These are phyloP conservation scores for Caenorhabditis latens DNA, from an alignment of 1,140 invertebrate genomes.

Conservation along the genomic window DNA sequence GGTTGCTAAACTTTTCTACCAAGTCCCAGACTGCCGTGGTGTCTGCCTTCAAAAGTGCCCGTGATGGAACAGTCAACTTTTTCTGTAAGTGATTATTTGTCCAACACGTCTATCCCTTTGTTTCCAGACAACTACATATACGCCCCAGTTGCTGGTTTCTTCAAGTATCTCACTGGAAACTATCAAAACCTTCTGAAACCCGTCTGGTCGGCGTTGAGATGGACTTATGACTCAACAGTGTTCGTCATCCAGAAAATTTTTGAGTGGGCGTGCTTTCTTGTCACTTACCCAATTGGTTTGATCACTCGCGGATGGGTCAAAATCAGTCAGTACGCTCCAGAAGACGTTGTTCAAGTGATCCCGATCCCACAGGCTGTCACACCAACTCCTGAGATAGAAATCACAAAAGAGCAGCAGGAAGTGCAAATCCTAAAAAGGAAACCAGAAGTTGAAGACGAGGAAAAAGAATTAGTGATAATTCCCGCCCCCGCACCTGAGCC, in stretches of 20 bases:
- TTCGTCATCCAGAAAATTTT: not conserved
- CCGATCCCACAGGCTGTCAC: constrained; percentile 34
- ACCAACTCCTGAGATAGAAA: not conserved
- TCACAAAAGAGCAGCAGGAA: not conserved
- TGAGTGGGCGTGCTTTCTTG: not conserved
- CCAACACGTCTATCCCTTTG: no score
- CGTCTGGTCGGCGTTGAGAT: not conserved
- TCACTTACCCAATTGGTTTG: not conserved
- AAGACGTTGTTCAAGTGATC: constrained; percentile 29
- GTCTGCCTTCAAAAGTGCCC: not conserved
- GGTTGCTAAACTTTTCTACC: not conserved
- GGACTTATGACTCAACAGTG: not conserved
- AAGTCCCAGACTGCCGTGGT: not conserved
- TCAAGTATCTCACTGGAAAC: not conserved
- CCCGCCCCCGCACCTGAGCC: constrained; percentile 36
- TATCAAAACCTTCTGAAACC: not conserved
- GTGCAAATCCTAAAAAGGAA: not conserved
- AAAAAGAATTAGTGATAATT: constrained; percentile 33
- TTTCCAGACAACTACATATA: constrained; percentile 9
- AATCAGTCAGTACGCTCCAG: constrained; percentile 32
- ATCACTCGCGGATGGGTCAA: constrained; percentile 20
- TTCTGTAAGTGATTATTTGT: not conserved
- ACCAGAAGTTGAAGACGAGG: constrained; percentile 1
- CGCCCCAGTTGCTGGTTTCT: not conserved
- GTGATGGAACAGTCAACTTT: not conserved